Evolutionary conservation across 2,113 vertebrate genomes (phyloP).

Genomic region (Callionymus lyra): DNA sequence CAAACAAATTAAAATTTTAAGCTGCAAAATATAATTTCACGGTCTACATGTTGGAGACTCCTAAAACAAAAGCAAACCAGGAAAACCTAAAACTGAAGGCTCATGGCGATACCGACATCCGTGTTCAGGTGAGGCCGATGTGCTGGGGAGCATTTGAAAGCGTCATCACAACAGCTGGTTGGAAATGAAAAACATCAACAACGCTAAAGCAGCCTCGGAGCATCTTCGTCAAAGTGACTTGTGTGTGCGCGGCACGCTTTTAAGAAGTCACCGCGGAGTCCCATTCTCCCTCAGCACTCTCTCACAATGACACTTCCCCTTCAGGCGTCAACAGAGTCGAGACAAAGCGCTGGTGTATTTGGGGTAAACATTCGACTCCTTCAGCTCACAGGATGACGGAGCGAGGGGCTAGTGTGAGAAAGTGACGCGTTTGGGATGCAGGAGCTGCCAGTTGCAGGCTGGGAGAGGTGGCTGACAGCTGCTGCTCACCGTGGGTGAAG

Average conservation of each 20-base stretch:
- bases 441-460: slow-evolving; percentile 17
- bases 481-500: slow-evolving; percentile 54
- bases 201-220: neutral
- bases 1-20: no score
- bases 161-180: no score
- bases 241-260: slow-evolving; percentile 1
- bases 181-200: neutral
- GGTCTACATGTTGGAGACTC: no score
- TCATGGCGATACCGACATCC: no score
- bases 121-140: no score
- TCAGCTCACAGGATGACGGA: slow-evolving; percentile 36
- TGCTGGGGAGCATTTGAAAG: no score
- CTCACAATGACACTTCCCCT: slow-evolving; percentile 39
- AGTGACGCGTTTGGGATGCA: slow-evolving; percentile 3
- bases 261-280: slow-evolving; percentile 18
- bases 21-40: no score
- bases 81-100: neutral
- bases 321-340: slow-evolving; percentile 46
- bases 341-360: slow-evolving; percentile 41
- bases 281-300: slow-evolving; percentile 34
- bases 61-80: slow-evolving; percentile 1
- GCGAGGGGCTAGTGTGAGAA: slow-evolving; percentile 16
- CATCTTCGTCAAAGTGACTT: no score
- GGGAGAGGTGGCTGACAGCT: slow-evolving; percentile 54
- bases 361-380: slow-evolving; percentile 44